Evolutionary conservation across 2,113 vertebrate genomes (phyloP), one percentile per base, ranked within the genome.

Genomic region (Xenus cinereus): DNA sequence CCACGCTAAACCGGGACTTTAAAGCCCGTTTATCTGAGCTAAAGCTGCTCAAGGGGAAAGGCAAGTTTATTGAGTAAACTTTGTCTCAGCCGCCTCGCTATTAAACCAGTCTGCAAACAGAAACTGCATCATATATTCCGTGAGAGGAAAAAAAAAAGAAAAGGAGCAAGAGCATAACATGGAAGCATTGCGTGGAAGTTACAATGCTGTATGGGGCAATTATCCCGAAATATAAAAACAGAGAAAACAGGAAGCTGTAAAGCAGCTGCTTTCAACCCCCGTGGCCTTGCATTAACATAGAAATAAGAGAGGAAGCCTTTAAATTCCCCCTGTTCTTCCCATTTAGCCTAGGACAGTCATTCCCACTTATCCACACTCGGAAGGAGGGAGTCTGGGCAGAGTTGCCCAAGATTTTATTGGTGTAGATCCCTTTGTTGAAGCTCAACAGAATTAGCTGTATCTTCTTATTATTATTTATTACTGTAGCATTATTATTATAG

Each of bases 41-140:
- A 62, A 93, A 91, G 81, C 91, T 80, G 89, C 95, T 91, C 72
- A 60, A 91, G 89, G 91, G 94, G 89, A 91, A 93, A 84, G 76
- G 74, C 87, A 82, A 94, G 89, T 96, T 96, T 93, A 93, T 79
- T 63, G 93, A 90, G 93, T 35, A 64, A 96, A 94, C 87, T 94
- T 80, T 86, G 78, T 57, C 93, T 66, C 78, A 43, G 79, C 41
- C 92, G 51, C 93, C 84, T 85, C 1, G 20, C 54, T 87, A 28
- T 82, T 87, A 87, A 90, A 96, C 1, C 22, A 27, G 27, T 54
- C 63, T 35, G 28, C 90, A 67, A 45, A 46, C 71, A 86, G 84
- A 82, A 88, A 71, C 20, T 11, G 9, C 67, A 19, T 35, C 87
- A 4, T 73, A n/a, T 45, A 37, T 82, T 85, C 62, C 14, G 37